Evolutionary conservation across 2,888 invertebrate genomes (phyloP), one percentile per base, ranked within the genome.

Genomic region (Ophion costatus): DNA sequence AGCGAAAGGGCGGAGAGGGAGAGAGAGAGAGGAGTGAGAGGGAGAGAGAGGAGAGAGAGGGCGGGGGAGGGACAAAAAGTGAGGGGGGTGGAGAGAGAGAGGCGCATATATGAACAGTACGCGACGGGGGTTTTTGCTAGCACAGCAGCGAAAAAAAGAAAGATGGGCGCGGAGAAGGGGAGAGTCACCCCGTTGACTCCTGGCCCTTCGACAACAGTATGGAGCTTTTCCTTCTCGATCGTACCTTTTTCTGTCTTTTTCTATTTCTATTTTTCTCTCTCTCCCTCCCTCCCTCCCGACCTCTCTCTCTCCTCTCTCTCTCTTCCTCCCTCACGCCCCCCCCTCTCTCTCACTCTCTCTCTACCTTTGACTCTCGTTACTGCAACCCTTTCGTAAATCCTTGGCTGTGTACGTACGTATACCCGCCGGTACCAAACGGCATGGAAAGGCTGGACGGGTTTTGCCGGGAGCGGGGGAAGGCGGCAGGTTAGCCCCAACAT

Each of bases 281-380:
- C 88, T 87, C 90, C 89, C 87, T 89, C 86, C 83, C 89, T 82
- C 82, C 69, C 75, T 64, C 81, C 80, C 67, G 51, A 22, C 38
- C 86, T 78, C 73, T 80, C 81, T 80, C 82, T 69, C 77, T 57
- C 78, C 82, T 67, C 67, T 83, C 87, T 81, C 86, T 57, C 77
- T 67, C 67, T 56, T 9, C 20, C 17, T 11, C 38, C 1, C 24
- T 24, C 45, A 0, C 22, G 4, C 24, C 42, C 33, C 57, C 57
- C 10, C 9, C 17, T 33, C 17, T 11, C 38, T 5, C 24, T 24
- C 45, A 0, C 22, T 5, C 29, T 9, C 38, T 17, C 17, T 33
- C 22, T 59, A 22, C 11, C 11, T 73, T 59, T 59, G 51, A 56
- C 56, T 66, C n/a, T 56, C 76, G 76, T 66, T 76, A 29, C 66